Evolutionary conservation across 1,140 invertebrate genomes (phyloP), one percentile per base, ranked within the genome.

Genomic region (Caerostris darwini): DNA sequence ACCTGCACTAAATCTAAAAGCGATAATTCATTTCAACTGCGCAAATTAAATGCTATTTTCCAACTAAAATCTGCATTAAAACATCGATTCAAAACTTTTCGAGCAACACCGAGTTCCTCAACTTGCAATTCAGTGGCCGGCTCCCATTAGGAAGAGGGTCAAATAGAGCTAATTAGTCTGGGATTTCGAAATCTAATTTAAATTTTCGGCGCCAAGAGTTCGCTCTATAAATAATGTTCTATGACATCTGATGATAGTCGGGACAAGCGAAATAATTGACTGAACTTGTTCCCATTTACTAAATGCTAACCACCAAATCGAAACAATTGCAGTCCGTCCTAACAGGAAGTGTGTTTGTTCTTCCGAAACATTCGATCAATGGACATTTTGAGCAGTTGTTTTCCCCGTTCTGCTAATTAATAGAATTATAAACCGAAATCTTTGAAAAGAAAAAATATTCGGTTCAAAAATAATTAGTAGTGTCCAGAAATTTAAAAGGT

Each of bases 201-300:
- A 77, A 77, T 77, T 77, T 77, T 77, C 7, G 34, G 19, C 7
- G 69, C 34, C 71, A 77, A 5, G 71, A 19, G 71, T 50, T 50
- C 34, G 19, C 34, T 5, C 34, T 77, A 12, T 77, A 77, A 77
- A 53, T 77, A 77, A 77, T 17, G 71, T 77, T 50, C 71, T 77
- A 77, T 77, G 71, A 77, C 71, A 77, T 77, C 71, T 77, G 71
- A 77, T 53, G 71, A 77, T 77, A 12, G 19, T 53, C 10, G 34
- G 10, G 71, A 77, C 71, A 77, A 53, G 71, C 71, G 71, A 77
- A 77, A 77, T 77, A 77, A 77, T 77, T 77, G 71, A 77, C 71
- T 77, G 71, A 77, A 77, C 34, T 77, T 53, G 34, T 77, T 77
- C 50, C 34, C 10, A 3, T 77, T 77, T 2, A 50, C 34, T 17